Evolutionary conservation across 1,140 invertebrate species (phyloP).

Genomic region (Mya arenaria): DNA sequence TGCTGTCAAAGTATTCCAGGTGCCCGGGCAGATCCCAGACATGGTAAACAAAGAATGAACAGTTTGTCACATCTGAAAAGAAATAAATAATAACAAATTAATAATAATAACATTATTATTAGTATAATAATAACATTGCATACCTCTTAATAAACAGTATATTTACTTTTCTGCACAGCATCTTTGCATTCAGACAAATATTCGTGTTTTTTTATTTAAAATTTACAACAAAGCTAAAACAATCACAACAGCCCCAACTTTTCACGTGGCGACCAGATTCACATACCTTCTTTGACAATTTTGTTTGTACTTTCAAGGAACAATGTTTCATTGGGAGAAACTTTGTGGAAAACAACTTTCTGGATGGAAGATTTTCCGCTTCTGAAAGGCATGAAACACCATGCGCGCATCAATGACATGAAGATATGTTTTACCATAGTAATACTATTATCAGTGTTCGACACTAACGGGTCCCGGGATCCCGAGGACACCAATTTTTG

Average conservation of each 20-base stretch:
- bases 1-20: slow-evolving; percentile 98
- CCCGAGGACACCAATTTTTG: no score
- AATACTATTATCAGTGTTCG: no score
- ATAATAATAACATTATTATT: neutral
- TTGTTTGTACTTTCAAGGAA: slow-evolving; percentile 99
- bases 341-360: slow-evolving; percentile 99
- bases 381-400: slow-evolving; percentile 82
- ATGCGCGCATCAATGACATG: neutral
- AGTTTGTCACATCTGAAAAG: slow-evolving; percentile 87
- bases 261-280: no score
- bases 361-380: slow-evolving; percentile 99
- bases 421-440: neutral
- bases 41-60: slow-evolving; percentile 99
- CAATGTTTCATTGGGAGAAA: slow-evolving; percentile 99
- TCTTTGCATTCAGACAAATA: neutral
- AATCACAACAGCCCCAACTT: no score
- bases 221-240: no score
- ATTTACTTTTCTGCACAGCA: neutral
- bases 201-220: no score
- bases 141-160: no score
- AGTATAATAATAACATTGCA: no score
- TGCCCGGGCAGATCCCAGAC: slow-evolving; percentile 99
- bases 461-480: no score
- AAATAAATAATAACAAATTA: slow-evolving; percentile 54
- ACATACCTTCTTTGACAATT: slow-evolving; percentile 97